Evolutionary conservation across 1,140 invertebrate species (phyloP).

Genomic region (Drosophila repletoides): DNA sequence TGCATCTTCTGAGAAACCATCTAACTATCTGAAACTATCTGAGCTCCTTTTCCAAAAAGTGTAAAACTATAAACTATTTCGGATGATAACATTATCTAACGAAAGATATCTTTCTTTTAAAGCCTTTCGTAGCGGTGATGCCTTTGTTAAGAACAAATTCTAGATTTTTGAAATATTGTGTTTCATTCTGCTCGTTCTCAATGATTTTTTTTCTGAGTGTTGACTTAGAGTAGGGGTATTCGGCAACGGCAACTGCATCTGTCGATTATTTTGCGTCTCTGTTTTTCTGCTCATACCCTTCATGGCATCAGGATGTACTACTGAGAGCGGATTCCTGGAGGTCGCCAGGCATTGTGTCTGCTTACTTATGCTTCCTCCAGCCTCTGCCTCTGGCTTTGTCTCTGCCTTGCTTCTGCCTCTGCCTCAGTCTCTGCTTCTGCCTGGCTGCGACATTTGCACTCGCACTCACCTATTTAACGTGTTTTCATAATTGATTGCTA

Average conservation of each 20-base stretch:
- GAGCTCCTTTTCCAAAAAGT: too few species aligned
- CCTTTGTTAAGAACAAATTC: too few species aligned
- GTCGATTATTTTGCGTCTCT: slow-evolving; percentile 50
- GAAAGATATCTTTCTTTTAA: too few species aligned
- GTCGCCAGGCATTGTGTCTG: slow-evolving; percentile 23
- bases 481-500: slow-evolving; percentile 81
- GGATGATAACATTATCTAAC: too few species aligned
- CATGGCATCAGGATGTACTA: not conserved
- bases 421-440: slow-evolving; percentile 14
- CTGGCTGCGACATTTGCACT: slow-evolving; percentile 62
- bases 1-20: too few species aligned
- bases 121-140: too few species aligned
- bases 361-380: slow-evolving; percentile 2
- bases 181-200: too few species aligned
- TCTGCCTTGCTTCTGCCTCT: not conserved
- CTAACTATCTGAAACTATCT: too few species aligned
- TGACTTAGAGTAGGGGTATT: too few species aligned
- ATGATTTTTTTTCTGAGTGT: too few species aligned
- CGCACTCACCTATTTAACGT: slow-evolving; percentile 77
- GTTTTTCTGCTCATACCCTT: slow-evolving; percentile 15
- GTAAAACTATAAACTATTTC: too few species aligned
- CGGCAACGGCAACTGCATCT: slow-evolving; percentile 64
- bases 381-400: not conserved
- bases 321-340: slow-evolving; percentile 30
- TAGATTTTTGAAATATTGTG: too few species aligned